phyloP scores from a whole-genome alignment of 2,113 vertebrate species.

The Phyllostomus discolor region DNA sequence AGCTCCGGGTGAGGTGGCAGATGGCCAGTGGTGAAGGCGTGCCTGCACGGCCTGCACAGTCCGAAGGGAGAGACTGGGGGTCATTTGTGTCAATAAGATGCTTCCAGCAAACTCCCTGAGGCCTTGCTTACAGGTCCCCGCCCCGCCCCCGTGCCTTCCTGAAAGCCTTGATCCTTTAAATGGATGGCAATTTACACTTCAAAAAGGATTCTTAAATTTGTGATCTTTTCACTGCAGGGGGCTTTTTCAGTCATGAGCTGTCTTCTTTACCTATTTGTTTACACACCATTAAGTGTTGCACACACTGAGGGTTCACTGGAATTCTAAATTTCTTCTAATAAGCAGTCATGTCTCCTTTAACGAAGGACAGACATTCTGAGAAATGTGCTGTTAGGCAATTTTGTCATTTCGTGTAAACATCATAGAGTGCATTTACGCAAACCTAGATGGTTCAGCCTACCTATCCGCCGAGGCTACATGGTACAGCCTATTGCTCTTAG shows the following conservation, averaged over 20 bases:
- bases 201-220: conserved; percentile 6
- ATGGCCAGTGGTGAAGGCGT: not conserved
- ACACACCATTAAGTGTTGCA: not conserved
- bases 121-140: not conserved
- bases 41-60: rapidly evolving
- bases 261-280: conserved; percentile 12
- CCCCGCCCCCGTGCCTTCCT: not conserved
- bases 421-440: not conserved
- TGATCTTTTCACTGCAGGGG: not conserved
- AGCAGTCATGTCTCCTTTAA: not conserved
- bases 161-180: conserved; percentile 2
- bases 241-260: not conserved
- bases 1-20: not conserved
- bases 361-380: not conserved
- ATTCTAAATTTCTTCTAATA: not conserved
- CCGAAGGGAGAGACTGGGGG: not conserved
- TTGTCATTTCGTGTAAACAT: not conserved
- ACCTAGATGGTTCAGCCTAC: not conserved
- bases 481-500: not conserved
- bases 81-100: not conserved
- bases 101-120: not conserved
- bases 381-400: not conserved
- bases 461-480: not conserved
- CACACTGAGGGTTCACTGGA: not conserved
- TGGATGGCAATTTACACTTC: not conserved